phyloP scores from a whole-genome alignment of 2,797 vertebrate genomes.

The Anguilla obscura region DNA sequence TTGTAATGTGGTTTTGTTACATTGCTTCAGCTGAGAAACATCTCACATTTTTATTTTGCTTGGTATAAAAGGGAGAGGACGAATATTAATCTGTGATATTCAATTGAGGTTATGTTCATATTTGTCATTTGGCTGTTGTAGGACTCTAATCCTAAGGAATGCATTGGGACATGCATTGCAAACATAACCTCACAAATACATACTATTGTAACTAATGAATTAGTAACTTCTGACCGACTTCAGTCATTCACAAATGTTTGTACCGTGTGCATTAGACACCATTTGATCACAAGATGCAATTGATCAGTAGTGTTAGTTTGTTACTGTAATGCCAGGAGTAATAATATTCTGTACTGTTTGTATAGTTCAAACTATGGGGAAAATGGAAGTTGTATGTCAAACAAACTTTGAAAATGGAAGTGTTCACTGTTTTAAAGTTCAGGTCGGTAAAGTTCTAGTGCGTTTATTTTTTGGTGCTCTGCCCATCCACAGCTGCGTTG shows the following conservation, averaged over 20 bases:
- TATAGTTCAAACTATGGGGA: background rate
- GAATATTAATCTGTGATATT: background rate
- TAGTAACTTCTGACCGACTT: background rate
- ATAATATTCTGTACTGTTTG: background rate
- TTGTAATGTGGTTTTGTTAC: background rate
- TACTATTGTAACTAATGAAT: background rate
- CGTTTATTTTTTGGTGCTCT: background rate
- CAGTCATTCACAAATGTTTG: background rate
- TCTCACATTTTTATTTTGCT: background rate
- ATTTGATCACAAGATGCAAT: background rate
- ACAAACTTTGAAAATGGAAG: background rate
- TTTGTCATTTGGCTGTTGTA: no score
- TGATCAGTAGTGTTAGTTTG: background rate
- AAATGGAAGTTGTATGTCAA: background rate
- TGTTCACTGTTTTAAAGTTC: background rate
- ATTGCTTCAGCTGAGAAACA: background rate
- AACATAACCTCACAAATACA: background rate
- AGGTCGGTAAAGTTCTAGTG: background rate
- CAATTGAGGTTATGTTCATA: no score
- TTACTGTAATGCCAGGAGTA: slow-evolving; percentile 4
- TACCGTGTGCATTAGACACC: background rate
- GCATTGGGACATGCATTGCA: background rate
- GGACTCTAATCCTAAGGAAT: no score
- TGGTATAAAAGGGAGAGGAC: background rate
- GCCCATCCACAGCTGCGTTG: background rate